Conservation (phyloP, 2,888 invertebrate species). For the Melanargia galathea region DNA sequence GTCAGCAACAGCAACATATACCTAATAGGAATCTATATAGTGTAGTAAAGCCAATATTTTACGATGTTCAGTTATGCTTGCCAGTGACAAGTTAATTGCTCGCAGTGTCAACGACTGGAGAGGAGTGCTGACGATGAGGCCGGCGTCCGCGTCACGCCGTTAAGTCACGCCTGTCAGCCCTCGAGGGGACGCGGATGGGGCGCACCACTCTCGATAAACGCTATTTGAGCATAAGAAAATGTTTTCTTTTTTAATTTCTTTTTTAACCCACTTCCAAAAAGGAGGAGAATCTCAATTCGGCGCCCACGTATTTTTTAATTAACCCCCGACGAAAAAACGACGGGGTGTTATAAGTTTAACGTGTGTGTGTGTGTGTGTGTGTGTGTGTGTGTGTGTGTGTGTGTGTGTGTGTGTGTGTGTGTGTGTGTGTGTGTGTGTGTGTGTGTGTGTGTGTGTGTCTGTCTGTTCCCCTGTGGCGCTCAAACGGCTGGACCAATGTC, state of each 20-base stretch:
- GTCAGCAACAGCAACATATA: too few species aligned
- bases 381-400: too few species aligned
- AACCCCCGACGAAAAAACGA: too few species aligned
- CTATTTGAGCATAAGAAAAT: constrained; percentile 10
- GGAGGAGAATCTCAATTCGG: too few species aligned
- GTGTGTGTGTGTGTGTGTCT: too few species aligned
- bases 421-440: too few species aligned
- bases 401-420: too few species aligned
- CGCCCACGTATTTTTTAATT: too few species aligned
- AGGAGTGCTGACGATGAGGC: constrained; percentile 35
- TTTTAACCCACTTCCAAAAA: not conserved
- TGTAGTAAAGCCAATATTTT: constrained; percentile 16
- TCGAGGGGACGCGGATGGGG: constrained; percentile 18
- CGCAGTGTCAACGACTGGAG: constrained; percentile 57
- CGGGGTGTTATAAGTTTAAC: too few species aligned
- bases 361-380: too few species aligned
- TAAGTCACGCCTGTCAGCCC: constrained; percentile 26
- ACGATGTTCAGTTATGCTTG: constrained; percentile 34
- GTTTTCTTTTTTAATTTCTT: not conserved
- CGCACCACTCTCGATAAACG: constrained; percentile 12
- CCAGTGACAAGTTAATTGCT: constrained; percentile 72
- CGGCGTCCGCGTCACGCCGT: constrained; percentile 16
- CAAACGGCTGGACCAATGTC: too few species aligned
- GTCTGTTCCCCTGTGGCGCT: too few species aligned
- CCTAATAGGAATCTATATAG: not conserved